Base-by-base conservation (phyloP, 2,113 vertebrate species). In the Pteropus alecto region DNA sequence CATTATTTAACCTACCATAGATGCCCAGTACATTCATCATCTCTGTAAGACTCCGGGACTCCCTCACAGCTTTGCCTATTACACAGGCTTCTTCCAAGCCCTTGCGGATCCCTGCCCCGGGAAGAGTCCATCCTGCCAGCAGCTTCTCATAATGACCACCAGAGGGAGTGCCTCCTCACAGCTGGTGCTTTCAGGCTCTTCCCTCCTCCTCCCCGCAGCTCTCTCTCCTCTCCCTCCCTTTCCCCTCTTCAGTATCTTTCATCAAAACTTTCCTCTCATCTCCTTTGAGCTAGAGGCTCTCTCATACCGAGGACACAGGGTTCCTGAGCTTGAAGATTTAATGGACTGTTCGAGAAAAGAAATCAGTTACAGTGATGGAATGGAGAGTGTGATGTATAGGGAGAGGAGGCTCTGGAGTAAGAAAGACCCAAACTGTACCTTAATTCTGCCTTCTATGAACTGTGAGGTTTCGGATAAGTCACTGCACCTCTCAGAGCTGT, bases 61-160 rank as follows among this genome's bases (percentile, higher is more conserved):
- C 18, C 11, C 1, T 14, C 48, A 14, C 26, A 35, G 41, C 28
- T 58, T 6, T 41, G 22, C 22, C 60, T 35, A 3, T 58, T 41
- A 54, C 2, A 58, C 54, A 41, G 14, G 48, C 21, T 33, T n/a
- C 56, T 33, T 28, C 12, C 2, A 9, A 33, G 26, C 76, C 8
- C 12, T 24, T 0, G 3, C 7, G 10, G 0, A 48, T 48, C 18
- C n/a, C n/a, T 3, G 28, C 8, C 2, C 24, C 33, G 4, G 12
- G 7, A 65, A 43, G 7, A 56, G 51, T 13, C 60, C 28, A n/a
- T 2, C 30, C 38, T 41, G 71, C 38, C 68, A 1, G 10, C 93
- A 95, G 84, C 4, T 41, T 43, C 83, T 78, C 78, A 63, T 56
- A 61, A 63, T 87, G 48, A 48, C 87, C 96, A 90, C 54, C 35